Evolutionary conservation across 2,888 invertebrate species (phyloP).

Genomic region (Trachelus tabidus): DNA sequence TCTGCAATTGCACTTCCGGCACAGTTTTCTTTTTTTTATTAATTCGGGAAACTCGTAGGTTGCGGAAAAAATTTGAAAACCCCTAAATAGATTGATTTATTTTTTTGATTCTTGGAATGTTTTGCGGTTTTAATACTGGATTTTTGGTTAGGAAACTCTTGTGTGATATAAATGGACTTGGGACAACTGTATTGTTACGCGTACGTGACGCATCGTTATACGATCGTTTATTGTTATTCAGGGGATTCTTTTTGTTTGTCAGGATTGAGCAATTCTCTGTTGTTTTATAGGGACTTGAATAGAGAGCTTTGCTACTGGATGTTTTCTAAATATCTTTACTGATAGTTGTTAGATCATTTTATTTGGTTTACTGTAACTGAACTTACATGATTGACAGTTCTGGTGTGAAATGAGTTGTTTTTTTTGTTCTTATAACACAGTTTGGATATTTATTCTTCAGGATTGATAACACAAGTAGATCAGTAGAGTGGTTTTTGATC

Average conservation of each 20-base stretch:
- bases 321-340: not conserved
- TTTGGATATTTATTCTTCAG: not conserved
- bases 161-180: not conserved
- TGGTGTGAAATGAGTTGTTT: not conserved
- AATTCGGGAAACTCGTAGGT: not conserved
- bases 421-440: not conserved
- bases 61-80: not conserved
- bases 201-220: not conserved
- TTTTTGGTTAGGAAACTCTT: not conserved
- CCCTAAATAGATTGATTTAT: not conserved
- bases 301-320: not conserved
- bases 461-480: not conserved
- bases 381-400: constrained; percentile 16
- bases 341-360: not conserved
- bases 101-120: not conserved
- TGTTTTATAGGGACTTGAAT: not conserved
- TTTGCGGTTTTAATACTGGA: not conserved
- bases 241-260: not conserved
- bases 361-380: not conserved
- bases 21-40: not conserved
- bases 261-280: not conserved
- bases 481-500: not conserved
- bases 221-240: not conserved
- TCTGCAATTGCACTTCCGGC: not conserved
- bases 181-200: not conserved